Evolutionary conservation across 2,888 invertebrate genomes (phyloP).

Genomic region (Lasioglossum morio): DNA sequence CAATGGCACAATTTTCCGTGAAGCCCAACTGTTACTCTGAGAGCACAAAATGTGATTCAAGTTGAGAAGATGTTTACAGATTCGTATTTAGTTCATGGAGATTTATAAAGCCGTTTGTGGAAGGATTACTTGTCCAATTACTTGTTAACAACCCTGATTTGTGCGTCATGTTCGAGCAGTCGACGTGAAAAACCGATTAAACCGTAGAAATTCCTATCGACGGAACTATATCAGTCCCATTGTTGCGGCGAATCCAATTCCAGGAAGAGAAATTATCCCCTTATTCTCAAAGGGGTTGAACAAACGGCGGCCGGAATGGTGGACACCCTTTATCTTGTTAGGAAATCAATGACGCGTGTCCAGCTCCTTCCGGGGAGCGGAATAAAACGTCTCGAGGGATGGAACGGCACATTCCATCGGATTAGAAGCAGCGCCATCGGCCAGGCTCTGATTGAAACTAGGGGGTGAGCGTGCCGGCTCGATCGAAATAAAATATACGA

Average conservation of each 20-base stretch:
- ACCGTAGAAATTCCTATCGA: slow-evolving; percentile 1
- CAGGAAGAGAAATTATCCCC: slow-evolving; percentile 55
- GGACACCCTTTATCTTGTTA: slow-evolving; percentile 59
- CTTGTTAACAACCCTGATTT: not conserved
- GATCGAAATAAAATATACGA: slow-evolving; percentile 70
- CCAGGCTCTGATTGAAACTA: slow-evolving; percentile 30
- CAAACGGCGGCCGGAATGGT: slow-evolving; percentile 31
- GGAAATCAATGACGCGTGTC: slow-evolving; percentile 66
- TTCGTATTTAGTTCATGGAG: not conserved
- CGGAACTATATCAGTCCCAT: slow-evolving; percentile 25
- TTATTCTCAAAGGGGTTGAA: slow-evolving; percentile 43
- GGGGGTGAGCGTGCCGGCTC: not conserved
- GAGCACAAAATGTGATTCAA: not conserved
- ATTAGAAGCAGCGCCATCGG: slow-evolving; percentile 65
- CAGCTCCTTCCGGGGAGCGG: slow-evolving; percentile 8
- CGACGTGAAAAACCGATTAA: not conserved
- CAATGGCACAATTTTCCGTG: not conserved
- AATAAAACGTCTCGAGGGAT: slow-evolving; percentile 54
- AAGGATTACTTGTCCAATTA: not conserved
- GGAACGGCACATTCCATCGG: slow-evolving; percentile 57
- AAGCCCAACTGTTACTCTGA: not conserved
- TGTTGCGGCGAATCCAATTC: slow-evolving; percentile 46
- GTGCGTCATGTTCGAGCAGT: not conserved
- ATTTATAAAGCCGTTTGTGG: not conserved
- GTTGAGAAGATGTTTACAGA: too few relatives aligned